phyloP scores from a whole-genome alignment of 1,140 invertebrate genomes.

The Anoplophora glabripennis region DNA sequence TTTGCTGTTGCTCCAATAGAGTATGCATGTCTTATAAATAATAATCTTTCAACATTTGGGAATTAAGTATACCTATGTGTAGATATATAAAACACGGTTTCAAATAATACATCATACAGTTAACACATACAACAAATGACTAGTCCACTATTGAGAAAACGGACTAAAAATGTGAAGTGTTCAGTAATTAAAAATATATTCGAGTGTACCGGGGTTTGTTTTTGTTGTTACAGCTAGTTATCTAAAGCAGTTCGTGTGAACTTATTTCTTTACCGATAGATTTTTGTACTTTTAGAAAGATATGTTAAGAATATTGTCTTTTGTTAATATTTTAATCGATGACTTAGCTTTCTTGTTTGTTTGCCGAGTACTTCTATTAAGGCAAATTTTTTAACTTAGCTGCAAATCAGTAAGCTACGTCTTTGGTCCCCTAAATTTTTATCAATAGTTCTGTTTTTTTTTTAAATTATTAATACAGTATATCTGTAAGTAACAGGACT shows the following conservation, averaged over 20 bases:
- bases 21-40: conserved; percentile 27
- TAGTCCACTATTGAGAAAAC: background rate
- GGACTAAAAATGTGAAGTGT: background rate
- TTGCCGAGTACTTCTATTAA: too few relatives aligned
- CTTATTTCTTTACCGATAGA: background rate
- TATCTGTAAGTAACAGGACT: too few relatives aligned
- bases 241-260: background rate
- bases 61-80: background rate
- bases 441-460: too few relatives aligned
- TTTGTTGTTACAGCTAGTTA: conserved; percentile 1
- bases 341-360: too few relatives aligned
- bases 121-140: background rate
- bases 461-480: too few relatives aligned
- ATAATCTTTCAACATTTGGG: background rate
- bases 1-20: conserved; percentile 17
- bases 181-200: background rate
- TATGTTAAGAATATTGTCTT: too few relatives aligned
- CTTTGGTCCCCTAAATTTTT: too few relatives aligned
- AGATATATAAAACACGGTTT: conserved; percentile 1
- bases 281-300: too few relatives aligned
- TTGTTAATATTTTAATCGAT: too few relatives aligned
- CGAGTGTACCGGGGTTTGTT: too few relatives aligned
- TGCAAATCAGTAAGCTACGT: too few relatives aligned
- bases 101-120: background rate
- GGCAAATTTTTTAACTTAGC: too few relatives aligned